phyloP scores from a whole-genome alignment of 1,140 invertebrate species.

The Theocolax elegans region DNA sequence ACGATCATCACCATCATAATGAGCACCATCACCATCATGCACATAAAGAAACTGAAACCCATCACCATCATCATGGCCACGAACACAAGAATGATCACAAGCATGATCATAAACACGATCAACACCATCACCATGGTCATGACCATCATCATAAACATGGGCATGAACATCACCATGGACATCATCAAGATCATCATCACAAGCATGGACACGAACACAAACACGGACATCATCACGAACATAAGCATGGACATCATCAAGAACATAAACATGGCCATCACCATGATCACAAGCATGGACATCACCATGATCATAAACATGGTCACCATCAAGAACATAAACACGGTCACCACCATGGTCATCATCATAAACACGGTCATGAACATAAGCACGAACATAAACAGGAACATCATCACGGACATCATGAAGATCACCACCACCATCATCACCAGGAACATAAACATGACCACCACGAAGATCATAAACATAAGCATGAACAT shows the following conservation, averaged over 20 bases:
- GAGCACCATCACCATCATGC: conserved; percentile 37
- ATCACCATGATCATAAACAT: conserved; percentile 28
- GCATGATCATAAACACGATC: conserved; percentile 34
- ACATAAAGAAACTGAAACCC: conserved; percentile 33
- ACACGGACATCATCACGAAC: conserved; percentile 20
- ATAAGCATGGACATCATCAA: conserved; percentile 27
- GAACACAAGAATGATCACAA: conserved; percentile 38
- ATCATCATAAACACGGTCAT: conserved; percentile 31
- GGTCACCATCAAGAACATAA: conserved; percentile 20
- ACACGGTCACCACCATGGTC: conserved; percentile 23
- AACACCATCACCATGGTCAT: conserved; percentile 24
- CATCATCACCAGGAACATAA: conserved; percentile 32
- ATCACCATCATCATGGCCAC: conserved; percentile 39
- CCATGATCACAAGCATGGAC: conserved; percentile 21
- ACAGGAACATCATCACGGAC: conserved; percentile 26
- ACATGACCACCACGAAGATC: conserved; percentile 30
- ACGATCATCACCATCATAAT: conserved; percentile 37
- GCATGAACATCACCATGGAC: conserved; percentile 22
- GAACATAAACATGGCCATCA: conserved; percentile 33
- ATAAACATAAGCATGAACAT: conserved; percentile 32
- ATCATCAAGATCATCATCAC: conserved; percentile 29
- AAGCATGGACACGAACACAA: conserved; percentile 32
- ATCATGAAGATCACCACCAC: conserved; percentile 29
- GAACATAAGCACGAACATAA: conserved; percentile 33
- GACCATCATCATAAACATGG: conserved; percentile 27